These are phyloP conservation scores for Hydriomena furcata DNA, from an alignment of 2,888 invertebrate species.

Conservation along the genomic window DNA sequence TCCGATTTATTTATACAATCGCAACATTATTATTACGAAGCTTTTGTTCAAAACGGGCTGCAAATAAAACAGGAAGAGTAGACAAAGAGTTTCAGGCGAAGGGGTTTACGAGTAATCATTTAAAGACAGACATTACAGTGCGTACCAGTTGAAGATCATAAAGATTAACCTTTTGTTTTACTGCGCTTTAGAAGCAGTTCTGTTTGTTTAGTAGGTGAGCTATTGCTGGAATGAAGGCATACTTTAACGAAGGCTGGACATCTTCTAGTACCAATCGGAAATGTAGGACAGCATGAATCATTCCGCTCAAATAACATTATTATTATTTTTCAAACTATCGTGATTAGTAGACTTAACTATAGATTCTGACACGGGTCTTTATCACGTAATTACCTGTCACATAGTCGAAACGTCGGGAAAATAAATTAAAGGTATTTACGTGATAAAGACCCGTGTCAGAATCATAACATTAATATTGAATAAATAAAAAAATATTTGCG, in stretches of 20 bases:
- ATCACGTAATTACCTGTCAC: too few species aligned
- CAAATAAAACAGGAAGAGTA: slow-evolving; percentile 49
- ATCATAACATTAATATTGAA: too few species aligned
- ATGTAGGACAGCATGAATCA: slow-evolving; percentile 6
- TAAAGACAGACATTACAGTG: slow-evolving; percentile 18
- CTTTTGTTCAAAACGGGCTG: slow-evolving; percentile 28
- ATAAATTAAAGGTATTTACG: too few species aligned
- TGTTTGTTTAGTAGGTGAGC: slow-evolving; percentile 8
- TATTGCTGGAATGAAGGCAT: slow-evolving; percentile 8
- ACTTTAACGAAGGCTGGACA: slow-evolving; percentile 1
- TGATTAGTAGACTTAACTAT: too few species aligned
- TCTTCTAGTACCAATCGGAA: slow-evolving; percentile 1
- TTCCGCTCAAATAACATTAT: neutral
- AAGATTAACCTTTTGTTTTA: slow-evolving; percentile 31
- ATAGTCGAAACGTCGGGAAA: too few species aligned
- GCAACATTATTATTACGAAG: slow-evolving; percentile 30
- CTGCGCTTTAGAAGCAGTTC: slow-evolving; percentile 15
- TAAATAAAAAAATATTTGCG: too few species aligned
- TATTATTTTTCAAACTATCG: too few species aligned
- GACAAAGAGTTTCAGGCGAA: slow-evolving; percentile 49
- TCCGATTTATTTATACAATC: slow-evolving; percentile 36
- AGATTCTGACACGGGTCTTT: too few species aligned
- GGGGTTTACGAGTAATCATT: slow-evolving; percentile 42
- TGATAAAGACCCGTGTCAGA: too few species aligned
- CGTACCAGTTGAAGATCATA: slow-evolving; percentile 18